These are phyloP conservation scores for Oscheius onirici DNA, from an alignment of 2,888 invertebrate genomes.

Conservation along the genomic window DNA sequence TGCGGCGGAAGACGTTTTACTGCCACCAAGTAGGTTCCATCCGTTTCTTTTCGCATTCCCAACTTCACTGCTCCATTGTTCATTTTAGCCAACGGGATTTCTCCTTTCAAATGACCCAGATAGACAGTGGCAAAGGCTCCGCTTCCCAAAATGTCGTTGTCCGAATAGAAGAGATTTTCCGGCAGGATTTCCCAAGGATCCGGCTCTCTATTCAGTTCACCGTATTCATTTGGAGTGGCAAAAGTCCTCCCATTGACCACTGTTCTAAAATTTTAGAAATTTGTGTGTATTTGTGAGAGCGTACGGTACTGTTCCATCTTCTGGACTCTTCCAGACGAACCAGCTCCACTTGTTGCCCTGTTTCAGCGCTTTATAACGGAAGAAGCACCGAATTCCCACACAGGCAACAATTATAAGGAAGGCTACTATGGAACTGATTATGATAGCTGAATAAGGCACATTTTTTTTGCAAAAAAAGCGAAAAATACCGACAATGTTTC, in stretches of 20 bases:
- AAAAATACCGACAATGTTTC: too few relatives aligned
- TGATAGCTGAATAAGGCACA: constrained; percentile 9
- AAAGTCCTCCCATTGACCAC: not conserved
- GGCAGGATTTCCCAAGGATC: constrained; percentile 58
- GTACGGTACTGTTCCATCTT: constrained; percentile 6
- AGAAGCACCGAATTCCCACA: constrained; percentile 21
- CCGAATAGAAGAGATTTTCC: constrained; percentile 47
- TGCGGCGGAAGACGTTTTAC: constrained; percentile 61
- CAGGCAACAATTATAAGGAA: constrained; percentile 13
- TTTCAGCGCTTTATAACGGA: constrained; percentile 22
- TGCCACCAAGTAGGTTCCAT: constrained; percentile 50
- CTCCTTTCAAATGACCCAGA: constrained; percentile 55
- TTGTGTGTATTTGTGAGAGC: not conserved
- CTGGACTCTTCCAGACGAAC: constrained; percentile 24
- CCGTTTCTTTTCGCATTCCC: constrained; percentile 37
- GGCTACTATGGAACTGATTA: constrained; percentile 1
- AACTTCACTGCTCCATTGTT: constrained; percentile 36
- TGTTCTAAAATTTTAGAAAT: not conserved
- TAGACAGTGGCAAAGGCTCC: constrained; percentile 65
- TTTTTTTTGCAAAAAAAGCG: not conserved
- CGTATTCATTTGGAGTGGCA: constrained; percentile 3
- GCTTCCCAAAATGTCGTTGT: constrained; percentile 55
- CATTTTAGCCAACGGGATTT: constrained; percentile 9
- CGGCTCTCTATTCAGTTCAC: not conserved
- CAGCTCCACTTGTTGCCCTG: constrained; percentile 21